Evolutionary conservation across 2,113 vertebrate genomes (phyloP), one percentile per base, ranked within the genome.

Genomic region (Tetrax tetrax): DNA sequence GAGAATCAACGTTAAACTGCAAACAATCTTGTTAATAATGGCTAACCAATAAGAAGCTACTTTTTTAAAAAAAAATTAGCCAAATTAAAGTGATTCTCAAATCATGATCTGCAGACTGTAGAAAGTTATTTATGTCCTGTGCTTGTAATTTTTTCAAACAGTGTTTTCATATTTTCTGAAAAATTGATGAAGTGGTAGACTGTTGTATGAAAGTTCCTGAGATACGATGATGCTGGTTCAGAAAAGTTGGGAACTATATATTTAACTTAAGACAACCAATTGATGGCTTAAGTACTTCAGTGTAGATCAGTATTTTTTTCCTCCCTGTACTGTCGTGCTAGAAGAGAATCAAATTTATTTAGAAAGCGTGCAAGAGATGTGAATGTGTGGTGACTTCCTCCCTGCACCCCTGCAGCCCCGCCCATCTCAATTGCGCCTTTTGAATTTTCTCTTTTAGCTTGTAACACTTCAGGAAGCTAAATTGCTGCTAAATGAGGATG

Each of bases 381-480:
- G 57, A 66, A 6, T 4, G 54, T 29, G 51, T 2, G 4, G 18
- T 48, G 56, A 7, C 33, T 35, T 68, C 72, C 14, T 85, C 9
- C 43, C 10, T 50, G 3, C 6, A 19, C 21, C 28, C 35, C 41
- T 35, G 23, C n/a, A 14, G 29, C 54, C 28, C 10, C 3, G n/a
- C 16, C 8, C 9, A 20, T 57, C 12, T 93, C 20, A 90, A 0
- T 0, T 65, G 28, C 11, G 31, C 24, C 47, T 77, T 71, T 27
- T 48, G 14, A 14, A 2, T 97, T 91, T 86, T 74, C 50, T 83
- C 68, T 89, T 97, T 35, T 75, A 99, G 99, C 98, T 99, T 71
- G 98, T 99, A 51, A 99, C 99, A 84, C 98, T 99, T 89, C 98
- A 99, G 87, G 99, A 99, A 95, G 99, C 99, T 54, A 99, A 99